Percentiles rank a stretch among this genome's conserved stretches.
phyloP scores from a whole-genome alignment of 2,113 vertebrate genomes.

The Lota lota region DNA sequence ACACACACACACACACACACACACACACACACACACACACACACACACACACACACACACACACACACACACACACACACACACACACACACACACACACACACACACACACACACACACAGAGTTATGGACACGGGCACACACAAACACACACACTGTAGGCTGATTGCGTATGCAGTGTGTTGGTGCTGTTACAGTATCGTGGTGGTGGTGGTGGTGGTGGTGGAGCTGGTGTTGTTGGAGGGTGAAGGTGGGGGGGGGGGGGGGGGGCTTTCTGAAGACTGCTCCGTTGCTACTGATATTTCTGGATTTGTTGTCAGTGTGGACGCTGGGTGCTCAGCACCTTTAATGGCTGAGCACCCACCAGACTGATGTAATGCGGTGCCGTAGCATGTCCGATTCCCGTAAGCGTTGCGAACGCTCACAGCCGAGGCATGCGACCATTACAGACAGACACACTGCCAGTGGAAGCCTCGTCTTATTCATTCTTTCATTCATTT shows the following conservation, averaged over 20 bases:
- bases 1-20: no score
- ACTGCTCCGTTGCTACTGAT: conserved; percentile 45
- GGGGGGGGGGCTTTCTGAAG: conserved; percentile 18
- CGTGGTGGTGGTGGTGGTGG: conserved; percentile 4
- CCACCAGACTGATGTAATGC: conserved; percentile 55
- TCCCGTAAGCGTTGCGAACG: no score
- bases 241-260: neutral
- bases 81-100: no score
- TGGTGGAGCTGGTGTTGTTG: neutral
- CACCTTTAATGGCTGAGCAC: conserved; percentile 61
- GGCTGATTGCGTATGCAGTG: conserved; percentile 34
- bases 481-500: no score
- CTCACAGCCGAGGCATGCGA: no score
- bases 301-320: conserved; percentile 62
- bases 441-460: no score
- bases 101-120: no score
- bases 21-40: neutral
- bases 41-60: no score
- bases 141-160: conserved; percentile 21
- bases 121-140: no score
- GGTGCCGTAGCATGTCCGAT: conserved; percentile 37
- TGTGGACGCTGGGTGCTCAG: conserved; percentile 31
- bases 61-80: no score
- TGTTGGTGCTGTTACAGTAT: conserved; percentile 25
- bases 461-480: no score